Percentiles rank a stretch among this genome's conserved stretches.
These are phyloP conservation scores for Noctua comes DNA, from an alignment of 2,888 invertebrate genomes.

Conservation along the genomic window DNA sequence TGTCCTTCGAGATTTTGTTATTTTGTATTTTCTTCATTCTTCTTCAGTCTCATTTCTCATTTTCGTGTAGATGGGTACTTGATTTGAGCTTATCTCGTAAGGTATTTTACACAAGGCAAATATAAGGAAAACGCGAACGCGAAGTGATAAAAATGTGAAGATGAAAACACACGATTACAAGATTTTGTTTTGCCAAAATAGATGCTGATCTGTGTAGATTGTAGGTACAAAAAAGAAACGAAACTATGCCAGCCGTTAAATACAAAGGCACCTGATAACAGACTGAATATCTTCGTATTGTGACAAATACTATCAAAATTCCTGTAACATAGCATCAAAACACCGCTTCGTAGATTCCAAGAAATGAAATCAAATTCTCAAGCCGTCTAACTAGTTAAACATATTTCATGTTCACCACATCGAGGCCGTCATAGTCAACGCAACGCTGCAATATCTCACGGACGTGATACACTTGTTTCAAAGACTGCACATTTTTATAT, in stretches of 20 bases:
- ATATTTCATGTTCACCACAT: slow-evolving; percentile 6
- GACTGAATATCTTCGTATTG: no score
- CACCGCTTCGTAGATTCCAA: no score
- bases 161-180: no score
- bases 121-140: no score
- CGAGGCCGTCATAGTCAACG: background rate
- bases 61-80: background rate
- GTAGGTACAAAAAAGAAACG: background rate
- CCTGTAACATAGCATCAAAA: no score
- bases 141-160: no score
- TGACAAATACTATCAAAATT: no score
- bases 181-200: no score
- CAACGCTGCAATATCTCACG: slow-evolving; percentile 31
- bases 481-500: background rate
- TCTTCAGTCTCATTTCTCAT: background rate
- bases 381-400: slow-evolving; percentile 20
- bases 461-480: background rate
- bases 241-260: background rate
- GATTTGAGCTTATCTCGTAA: background rate
- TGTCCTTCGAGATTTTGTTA: slow-evolving; percentile 1
- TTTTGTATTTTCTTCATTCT: background rate
- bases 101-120: background rate
- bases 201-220: no score
- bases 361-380: background rate
- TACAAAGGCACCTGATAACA: no score